These are phyloP conservation scores for Molanna angustata DNA, from an alignment of 2,888 invertebrate genomes.

Conservation along the genomic window DNA sequence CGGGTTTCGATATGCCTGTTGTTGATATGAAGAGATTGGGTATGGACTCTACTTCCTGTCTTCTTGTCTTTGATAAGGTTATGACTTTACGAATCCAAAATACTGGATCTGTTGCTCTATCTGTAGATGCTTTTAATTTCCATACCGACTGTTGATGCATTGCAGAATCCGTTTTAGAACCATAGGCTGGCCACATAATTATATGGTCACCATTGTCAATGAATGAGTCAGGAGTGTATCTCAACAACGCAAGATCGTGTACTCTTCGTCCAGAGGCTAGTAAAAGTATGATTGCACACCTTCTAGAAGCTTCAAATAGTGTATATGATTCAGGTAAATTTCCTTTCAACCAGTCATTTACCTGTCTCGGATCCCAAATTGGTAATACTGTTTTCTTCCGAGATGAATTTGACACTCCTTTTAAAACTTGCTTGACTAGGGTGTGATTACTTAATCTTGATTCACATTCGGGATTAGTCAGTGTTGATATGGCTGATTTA, in stretches of 20 bases:
- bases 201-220: slow-evolving; percentile 2
- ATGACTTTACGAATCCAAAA: neutral
- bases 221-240: neutral
- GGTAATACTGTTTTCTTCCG: neutral
- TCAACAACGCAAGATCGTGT: neutral
- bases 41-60: neutral
- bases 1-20: slow-evolving; percentile 5
- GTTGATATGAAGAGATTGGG: neutral
- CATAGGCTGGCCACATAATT: slow-evolving; percentile 1
- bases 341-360: neutral
- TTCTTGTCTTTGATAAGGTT: neutral
- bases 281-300: neutral
- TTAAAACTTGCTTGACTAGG: neutral
- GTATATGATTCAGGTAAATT: neutral
- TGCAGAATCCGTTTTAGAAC: neutral
- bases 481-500: neutral
- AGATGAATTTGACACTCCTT: neutral
- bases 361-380: slow-evolving; percentile 2
- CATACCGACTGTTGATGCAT: neutral
- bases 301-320: neutral
- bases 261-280: neutral
- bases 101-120: neutral
- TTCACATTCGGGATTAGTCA: neutral
- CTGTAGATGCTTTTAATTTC: neutral
- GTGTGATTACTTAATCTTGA: slow-evolving; percentile 2